These are phyloP conservation scores for Apamea anceps DNA, from an alignment of 2,888 invertebrate species.

Conservation along the genomic window DNA sequence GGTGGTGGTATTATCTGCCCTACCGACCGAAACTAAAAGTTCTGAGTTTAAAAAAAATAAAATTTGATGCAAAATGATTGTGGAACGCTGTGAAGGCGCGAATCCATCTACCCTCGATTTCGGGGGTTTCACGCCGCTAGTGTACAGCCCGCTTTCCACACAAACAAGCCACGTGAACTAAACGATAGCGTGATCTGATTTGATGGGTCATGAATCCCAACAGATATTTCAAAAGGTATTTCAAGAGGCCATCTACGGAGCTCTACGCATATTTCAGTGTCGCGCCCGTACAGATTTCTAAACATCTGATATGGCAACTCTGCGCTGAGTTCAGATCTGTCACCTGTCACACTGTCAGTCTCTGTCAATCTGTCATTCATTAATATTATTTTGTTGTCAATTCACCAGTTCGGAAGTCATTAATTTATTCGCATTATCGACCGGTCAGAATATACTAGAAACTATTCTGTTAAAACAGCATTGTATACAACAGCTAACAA, in stretches of 20 bases:
- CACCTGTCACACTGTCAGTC: background rate
- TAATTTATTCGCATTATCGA: background rate
- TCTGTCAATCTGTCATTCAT: too few relatives aligned
- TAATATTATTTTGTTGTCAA: slow-evolving; percentile 7
- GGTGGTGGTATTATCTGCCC: too few relatives aligned
- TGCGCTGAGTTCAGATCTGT: background rate
- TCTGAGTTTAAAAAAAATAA: too few relatives aligned
- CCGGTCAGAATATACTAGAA: slow-evolving; percentile 21
- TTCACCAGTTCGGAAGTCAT: background rate
- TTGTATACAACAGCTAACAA: slow-evolving; percentile 5
- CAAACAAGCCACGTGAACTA: background rate
- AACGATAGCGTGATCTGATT: background rate
- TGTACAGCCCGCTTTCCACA: background rate
- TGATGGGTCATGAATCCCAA: background rate
- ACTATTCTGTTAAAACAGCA: background rate
- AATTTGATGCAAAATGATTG: background rate
- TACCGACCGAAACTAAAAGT: too few relatives aligned
- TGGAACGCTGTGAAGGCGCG: background rate
- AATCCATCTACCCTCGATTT: too few relatives aligned
- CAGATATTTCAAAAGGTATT: background rate
- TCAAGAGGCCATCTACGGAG: background rate
- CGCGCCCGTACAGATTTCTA: too few relatives aligned
- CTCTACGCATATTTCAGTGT: background rate
- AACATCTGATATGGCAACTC: background rate
- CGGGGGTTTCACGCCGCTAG: background rate